These are phyloP conservation scores for Ranitomeya imitator DNA, from an alignment of 2,113 vertebrate species.

Conservation along the genomic window DNA sequence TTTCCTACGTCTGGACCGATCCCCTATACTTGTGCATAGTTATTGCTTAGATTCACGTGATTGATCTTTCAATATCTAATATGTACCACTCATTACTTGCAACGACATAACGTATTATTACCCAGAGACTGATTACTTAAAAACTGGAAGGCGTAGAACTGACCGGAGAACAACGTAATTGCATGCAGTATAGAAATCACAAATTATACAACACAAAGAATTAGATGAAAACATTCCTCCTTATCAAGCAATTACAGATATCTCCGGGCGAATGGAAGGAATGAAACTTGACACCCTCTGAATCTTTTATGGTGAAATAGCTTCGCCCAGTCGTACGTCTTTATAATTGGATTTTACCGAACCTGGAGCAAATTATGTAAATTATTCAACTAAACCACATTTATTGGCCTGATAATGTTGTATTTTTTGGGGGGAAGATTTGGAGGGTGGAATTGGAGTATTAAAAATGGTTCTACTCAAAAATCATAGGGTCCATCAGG, in stretches of 20 bases:
- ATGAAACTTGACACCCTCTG: background rate
- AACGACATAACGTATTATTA: background rate
- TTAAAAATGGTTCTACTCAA: no score
- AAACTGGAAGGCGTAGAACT: background rate
- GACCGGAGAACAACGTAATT: background rate
- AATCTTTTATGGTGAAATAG: background rate
- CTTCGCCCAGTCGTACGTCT: background rate
- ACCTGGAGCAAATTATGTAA: background rate
- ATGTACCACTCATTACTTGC: background rate
- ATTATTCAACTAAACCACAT: background rate
- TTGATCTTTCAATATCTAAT: constrained; percentile 1
- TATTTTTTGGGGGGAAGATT: background rate
- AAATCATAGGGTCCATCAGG: no score
- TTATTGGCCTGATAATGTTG: background rate
- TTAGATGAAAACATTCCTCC: background rate
- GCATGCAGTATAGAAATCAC: background rate
- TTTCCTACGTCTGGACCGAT: background rate
- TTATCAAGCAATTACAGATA: constrained; percentile 22
- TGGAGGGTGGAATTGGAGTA: background rate
- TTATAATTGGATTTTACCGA: constrained; percentile 13
- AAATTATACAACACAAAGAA: constrained; percentile 8
- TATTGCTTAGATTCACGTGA: background rate
- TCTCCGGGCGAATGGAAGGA: background rate
- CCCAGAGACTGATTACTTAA: background rate
- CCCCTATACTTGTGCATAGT: background rate